Evolutionary conservation across 2,888 invertebrate genomes (phyloP), one percentile per base, ranked within the genome.

Genomic region (Harpagoxenus sublaevis): DNA sequence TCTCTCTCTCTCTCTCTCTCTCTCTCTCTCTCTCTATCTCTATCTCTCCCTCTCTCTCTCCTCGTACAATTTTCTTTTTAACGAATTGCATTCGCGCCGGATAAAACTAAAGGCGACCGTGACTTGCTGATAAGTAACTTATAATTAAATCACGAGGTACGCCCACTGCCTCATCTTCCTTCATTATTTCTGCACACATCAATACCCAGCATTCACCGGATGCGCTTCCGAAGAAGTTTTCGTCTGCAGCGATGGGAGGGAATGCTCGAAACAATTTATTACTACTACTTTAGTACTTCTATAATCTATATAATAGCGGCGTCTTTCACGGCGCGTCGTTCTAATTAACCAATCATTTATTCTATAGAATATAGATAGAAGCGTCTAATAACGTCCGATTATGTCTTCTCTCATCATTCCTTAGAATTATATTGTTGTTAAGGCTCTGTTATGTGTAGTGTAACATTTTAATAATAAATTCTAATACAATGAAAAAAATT

Each of bases 81-180:
- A 60, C 62, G 31, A 53, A 79, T 79, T 45, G 60, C 79, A 60
- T 53, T 79, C 73, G 79, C 60, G 71, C 57, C 57, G 79, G 48
- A 39, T 79, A 73, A 79, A 73, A 79, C 79, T 60, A 79, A 79
- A 79, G 42, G 45, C 53, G 65, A 55, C 77, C 77, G 31, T 82
- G 82, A 82, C 82, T 63, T 45, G 81, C 63, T 55, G 23, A 42
- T 62, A 45, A 62, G 79, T 60, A 81, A 77, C 70, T 70, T 81
- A 55, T 84, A 84, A 84, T 84, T 81, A 84, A 84, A 81, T 84
- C 53, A 68, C 66, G 31, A 71, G 53, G 9, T 70, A 68, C 65
- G 84, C 81, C 65, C 81, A 84, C 55, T 28, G 15, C 51, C 45
- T 79, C 74, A 51, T 84, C 73, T 55, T 71, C 12, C 55, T 39